These are phyloP conservation scores for Drosophila fungiperda DNA, from an alignment of 2,888 invertebrate species.

Conservation along the genomic window DNA sequence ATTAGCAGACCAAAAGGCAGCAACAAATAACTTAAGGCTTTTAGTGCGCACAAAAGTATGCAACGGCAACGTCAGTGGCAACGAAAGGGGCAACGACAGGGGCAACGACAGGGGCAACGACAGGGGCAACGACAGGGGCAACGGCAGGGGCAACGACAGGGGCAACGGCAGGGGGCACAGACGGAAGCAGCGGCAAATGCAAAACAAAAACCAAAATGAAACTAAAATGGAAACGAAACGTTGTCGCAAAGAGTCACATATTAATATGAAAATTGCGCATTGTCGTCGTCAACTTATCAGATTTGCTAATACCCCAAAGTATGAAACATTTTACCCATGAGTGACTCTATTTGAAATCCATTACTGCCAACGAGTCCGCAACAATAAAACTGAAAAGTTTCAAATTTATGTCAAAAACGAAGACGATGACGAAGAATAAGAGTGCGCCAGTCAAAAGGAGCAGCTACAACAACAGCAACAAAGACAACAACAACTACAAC, in stretches of 20 bases:
- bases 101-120: no score
- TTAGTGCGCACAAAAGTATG: slow-evolving; percentile 66
- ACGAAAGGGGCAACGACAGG: neutral
- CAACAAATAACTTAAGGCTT: slow-evolving; percentile 80
- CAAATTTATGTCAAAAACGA: slow-evolving; percentile 76
- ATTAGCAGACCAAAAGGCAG: slow-evolving; percentile 68
- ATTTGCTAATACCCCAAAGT: slow-evolving; percentile 81
- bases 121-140: slow-evolving; percentile 2
- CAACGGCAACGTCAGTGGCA: slow-evolving; percentile 26
- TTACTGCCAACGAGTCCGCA: slow-evolving; percentile 78
- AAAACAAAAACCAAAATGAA: slow-evolving; percentile 53
- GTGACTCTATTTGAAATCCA: slow-evolving; percentile 81
- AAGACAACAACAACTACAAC: neutral
- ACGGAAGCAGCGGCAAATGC: slow-evolving; percentile 43
- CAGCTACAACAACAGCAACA: slow-evolving; percentile 9
- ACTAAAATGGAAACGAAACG: slow-evolving; percentile 30
- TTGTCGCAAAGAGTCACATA: slow-evolving; percentile 54
- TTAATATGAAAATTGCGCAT: slow-evolving; percentile 52
- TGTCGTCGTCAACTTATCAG: slow-evolving; percentile 57
- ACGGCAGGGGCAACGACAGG: no score
- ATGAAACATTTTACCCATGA: slow-evolving; percentile 80
- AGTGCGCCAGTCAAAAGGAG: slow-evolving; percentile 40
- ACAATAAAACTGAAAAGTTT: slow-evolving; percentile 80
- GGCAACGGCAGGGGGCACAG: neutral
- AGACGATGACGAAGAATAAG: slow-evolving; percentile 36